Conservation (phyloP, 2,888 invertebrate genomes). For the Pristionchus exspectatus region DNA sequence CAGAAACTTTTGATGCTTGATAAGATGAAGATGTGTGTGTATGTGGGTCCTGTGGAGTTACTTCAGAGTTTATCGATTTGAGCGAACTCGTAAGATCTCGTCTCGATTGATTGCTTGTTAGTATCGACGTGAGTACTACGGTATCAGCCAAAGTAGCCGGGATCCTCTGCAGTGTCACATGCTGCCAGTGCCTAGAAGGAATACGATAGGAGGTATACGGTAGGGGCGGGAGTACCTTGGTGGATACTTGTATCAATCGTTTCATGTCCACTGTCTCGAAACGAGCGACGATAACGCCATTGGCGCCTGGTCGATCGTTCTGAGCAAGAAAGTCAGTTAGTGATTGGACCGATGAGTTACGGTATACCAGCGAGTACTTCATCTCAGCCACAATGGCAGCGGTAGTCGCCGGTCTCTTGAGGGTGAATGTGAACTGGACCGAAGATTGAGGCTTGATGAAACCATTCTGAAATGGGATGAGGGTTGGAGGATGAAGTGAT, state of each 20-base stretch:
- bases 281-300: neutral
- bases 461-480: neutral
- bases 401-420: neutral
- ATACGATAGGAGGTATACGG: neutral
- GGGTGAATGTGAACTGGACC: conserved; percentile 12
- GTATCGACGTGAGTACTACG: neutral
- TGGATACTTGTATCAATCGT: neutral
- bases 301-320: neutral
- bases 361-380: neutral
- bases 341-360: neutral
- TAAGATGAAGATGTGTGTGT: neutral
- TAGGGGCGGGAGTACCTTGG: conserved; percentile 12
- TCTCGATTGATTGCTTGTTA: neutral
- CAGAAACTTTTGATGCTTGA: neutral
- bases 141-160: neutral
- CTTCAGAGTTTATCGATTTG: conserved; percentile 7
- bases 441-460: conserved; percentile 17
- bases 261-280: conserved; percentile 7
- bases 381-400: neutral
- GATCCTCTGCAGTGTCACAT: conserved; percentile 8
- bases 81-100: neutral
- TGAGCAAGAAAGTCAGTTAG: neutral
- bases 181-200: neutral
- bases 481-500: neutral
- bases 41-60: neutral